Conservation (phyloP, 2,797 vertebrate species). For the Acanthiza pusilla region DNA sequence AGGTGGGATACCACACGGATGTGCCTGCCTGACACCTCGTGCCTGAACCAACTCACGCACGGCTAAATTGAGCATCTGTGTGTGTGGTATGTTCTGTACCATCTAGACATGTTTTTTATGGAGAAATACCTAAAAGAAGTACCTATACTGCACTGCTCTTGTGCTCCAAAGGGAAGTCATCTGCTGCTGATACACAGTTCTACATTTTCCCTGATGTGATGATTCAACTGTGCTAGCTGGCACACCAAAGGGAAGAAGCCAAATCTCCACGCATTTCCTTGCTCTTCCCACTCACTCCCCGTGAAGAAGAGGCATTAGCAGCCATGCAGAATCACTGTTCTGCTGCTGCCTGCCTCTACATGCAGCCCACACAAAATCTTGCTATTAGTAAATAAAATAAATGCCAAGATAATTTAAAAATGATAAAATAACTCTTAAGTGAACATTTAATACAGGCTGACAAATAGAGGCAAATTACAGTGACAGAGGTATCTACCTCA, state of each 20-base stretch:
- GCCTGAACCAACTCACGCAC: neutral
- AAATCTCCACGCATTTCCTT: slow-evolving; percentile 34
- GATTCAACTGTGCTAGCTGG: slow-evolving; percentile 35
- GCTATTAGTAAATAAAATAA: slow-evolving; percentile 50
- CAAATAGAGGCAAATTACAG: neutral
- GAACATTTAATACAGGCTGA: neutral
- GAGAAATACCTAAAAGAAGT: neutral
- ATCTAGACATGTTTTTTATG: neutral
- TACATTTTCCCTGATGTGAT: slow-evolving; percentile 35
- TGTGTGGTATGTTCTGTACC: neutral
- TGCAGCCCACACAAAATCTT: slow-evolving; percentile 16
- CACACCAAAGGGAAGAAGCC: neutral
- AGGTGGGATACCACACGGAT: neutral
- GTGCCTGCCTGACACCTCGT: neutral
- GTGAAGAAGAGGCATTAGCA: slow-evolving; percentile 12
- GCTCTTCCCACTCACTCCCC: slow-evolving; percentile 32
- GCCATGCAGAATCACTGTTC: slow-evolving; percentile 16
- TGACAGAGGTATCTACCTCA: neutral
- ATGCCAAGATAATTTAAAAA: slow-evolving; percentile 25
- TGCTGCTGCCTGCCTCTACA: neutral
- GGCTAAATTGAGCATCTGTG: neutral
- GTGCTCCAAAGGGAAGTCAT: slow-evolving; percentile 1
- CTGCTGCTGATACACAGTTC: neutral
- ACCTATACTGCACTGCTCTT: neutral
- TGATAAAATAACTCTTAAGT: neutral